phyloP scores from a whole-genome alignment of 2,797 vertebrate genomes.

The Delichon dasypus region DNA sequence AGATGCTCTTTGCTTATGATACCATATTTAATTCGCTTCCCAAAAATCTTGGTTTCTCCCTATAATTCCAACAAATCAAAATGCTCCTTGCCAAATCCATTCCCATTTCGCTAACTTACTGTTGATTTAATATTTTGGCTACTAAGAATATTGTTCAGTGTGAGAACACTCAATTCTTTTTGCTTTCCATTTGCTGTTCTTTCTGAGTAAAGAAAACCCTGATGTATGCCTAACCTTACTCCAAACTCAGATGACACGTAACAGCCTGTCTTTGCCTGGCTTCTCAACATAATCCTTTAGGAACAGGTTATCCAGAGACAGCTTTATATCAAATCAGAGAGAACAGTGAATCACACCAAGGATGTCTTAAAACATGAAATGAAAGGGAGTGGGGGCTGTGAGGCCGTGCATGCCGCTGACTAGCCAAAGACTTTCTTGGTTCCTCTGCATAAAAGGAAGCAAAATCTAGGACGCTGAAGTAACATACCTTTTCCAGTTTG shows the following conservation, averaged over 20 bases:
- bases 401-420: background rate
- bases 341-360: background rate
- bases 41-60: background rate
- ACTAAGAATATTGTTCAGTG: background rate
- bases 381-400: background rate
- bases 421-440: background rate
- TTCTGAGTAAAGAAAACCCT: background rate
- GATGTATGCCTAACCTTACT: background rate
- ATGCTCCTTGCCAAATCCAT: background rate
- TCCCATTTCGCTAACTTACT: background rate
- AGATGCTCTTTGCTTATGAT: background rate
- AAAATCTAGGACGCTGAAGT: background rate
- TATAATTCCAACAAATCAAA: background rate
- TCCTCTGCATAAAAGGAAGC: background rate
- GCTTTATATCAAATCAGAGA: background rate
- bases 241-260: background rate
- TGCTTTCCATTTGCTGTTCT: background rate
- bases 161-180: background rate
- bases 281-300: background rate
- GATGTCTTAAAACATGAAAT: background rate
- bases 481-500: constrained; percentile 92
- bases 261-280: background rate
- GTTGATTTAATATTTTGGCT: background rate
- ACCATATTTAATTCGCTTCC: background rate
- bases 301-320: background rate